These are phyloP conservation scores for Rhea americana DNA, from an alignment of 2,113 vertebrate genomes.

Conservation along the genomic window DNA sequence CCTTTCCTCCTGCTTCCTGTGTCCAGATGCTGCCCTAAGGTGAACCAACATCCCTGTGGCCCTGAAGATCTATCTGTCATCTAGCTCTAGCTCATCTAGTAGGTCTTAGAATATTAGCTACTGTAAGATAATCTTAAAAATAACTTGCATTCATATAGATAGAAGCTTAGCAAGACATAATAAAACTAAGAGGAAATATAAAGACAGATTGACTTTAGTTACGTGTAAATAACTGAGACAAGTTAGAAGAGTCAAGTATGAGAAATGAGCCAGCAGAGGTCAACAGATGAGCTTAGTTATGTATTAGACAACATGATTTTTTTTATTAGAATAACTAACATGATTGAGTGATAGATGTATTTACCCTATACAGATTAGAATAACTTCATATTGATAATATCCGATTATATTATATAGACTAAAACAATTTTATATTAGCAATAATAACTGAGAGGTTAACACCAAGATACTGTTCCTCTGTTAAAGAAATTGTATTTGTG, in stretches of 20 bases:
- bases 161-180: neutral
- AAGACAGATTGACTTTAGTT: conserved; percentile 10
- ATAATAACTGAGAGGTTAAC: neutral
- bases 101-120: neutral
- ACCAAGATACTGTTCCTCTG: neutral
- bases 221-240: neutral
- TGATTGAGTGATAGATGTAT: neutral
- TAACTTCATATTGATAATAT: neutral
- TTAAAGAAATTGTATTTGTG: neutral
- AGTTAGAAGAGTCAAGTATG: neutral
- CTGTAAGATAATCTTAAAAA: conserved; percentile 35
- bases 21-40: neutral
- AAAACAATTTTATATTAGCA: neutral
- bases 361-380: neutral
- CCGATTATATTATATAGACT: neutral
- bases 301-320: neutral
- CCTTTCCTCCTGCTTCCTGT: neutral
- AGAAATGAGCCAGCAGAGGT: conserved; percentile 23
- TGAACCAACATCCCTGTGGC: too few relatives aligned
- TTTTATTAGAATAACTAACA: neutral
- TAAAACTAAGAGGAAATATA: conserved; percentile 14
- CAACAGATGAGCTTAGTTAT: neutral
- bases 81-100: neutral
- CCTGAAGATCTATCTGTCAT: neutral
- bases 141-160: neutral